Conservation (phyloP, 1,140 invertebrate genomes). For the Sarcophaga bullata region DNA sequence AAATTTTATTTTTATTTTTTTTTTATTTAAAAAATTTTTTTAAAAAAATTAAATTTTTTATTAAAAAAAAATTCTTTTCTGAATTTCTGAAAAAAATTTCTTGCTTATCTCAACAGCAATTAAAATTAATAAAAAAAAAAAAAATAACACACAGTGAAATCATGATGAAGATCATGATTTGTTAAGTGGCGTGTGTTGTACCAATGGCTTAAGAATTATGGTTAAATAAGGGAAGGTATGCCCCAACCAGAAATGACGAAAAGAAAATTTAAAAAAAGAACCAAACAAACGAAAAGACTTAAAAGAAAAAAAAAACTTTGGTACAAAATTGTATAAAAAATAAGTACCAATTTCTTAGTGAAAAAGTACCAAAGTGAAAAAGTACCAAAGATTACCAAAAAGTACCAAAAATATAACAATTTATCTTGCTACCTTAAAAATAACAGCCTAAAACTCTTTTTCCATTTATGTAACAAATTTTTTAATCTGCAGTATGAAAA, state of each 20-base stretch:
- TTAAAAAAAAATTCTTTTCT: background rate
- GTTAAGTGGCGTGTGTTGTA: constrained; percentile 33
- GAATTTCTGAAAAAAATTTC: background rate
- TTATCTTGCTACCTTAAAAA: too few relatives aligned
- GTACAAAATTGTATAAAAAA: too few relatives aligned
- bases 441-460: too few relatives aligned
- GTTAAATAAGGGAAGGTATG: background rate
- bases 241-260: background rate
- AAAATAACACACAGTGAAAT: constrained; percentile 19
- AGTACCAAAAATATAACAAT: too few relatives aligned
- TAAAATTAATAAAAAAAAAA: constrained; percentile 40
- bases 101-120: constrained; percentile 37
- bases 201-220: background rate
- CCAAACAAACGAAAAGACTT: background rate
- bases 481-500: too few relatives aligned
- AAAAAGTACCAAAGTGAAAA: too few relatives aligned
- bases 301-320: background rate
- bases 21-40: background rate
- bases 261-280: too few relatives aligned
- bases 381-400: too few relatives aligned
- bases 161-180: constrained; percentile 39
- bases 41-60: background rate
- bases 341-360: too few relatives aligned
- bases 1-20: background rate
- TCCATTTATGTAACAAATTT: too few relatives aligned